Percentiles rank a stretch among this genome's conserved stretches.
Evolutionary conservation across 23 tunicate genomes (phyloP).

Genomic region (Pegea sp.): DNA sequence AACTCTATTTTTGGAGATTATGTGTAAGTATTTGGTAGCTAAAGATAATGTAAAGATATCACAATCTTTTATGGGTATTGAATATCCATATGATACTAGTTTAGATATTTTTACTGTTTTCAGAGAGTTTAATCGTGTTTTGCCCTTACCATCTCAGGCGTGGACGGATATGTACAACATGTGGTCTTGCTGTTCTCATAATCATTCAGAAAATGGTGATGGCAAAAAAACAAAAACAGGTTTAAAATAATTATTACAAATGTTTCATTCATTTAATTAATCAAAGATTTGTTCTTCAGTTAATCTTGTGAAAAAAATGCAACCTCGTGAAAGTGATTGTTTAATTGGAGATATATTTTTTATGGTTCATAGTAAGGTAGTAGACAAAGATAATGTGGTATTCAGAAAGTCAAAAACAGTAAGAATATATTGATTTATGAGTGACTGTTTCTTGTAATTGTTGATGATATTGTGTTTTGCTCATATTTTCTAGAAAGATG

Average conservation of each 20-base stretch:
- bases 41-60: background rate
- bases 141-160: constrained; percentile 47
- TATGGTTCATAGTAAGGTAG: constrained; percentile 20
- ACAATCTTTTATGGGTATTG: background rate
- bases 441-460: too few relatives aligned
- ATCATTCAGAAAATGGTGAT: constrained; percentile 5
- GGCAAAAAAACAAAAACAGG: constrained; percentile 16
- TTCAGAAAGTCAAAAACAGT: constrained; percentile 4
- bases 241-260: too few relatives aligned
- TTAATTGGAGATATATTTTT: constrained; percentile 33
- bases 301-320: constrained; percentile 4
- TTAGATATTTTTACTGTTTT: background rate
- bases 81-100: background rate
- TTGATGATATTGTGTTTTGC: too few relatives aligned
- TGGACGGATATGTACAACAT: constrained; percentile 47
- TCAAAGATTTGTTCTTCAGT: too few relatives aligned
- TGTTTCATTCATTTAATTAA: too few relatives aligned
- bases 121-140: constrained; percentile 53
- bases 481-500: too few relatives aligned
- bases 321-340: constrained; percentile 41
- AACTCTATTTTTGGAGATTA: constrained; percentile 23
- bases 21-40: too few relatives aligned
- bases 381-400: constrained; percentile 23
- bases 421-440: constrained; percentile 1
- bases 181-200: constrained; percentile 60